Conservation (phyloP, 2,888 invertebrate species). For the Ceramica pisi region DNA sequence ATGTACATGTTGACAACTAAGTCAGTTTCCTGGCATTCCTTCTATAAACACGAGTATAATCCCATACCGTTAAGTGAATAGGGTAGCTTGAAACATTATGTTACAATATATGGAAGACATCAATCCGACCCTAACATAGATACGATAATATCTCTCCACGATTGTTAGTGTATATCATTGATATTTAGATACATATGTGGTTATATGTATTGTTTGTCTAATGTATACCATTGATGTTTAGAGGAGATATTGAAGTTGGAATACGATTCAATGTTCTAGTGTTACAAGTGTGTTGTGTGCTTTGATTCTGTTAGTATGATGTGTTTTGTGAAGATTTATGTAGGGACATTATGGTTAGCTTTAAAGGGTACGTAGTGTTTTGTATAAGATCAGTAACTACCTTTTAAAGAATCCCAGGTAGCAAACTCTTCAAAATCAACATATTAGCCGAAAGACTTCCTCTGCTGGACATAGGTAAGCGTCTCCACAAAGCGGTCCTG, state of each 20-base stretch:
- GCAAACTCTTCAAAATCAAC: too few species aligned
- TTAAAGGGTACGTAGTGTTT: neutral
- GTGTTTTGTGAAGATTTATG: neutral
- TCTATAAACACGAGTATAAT: slow-evolving; percentile 3
- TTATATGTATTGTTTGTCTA: slow-evolving; percentile 17
- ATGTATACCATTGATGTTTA: slow-evolving; percentile 12
- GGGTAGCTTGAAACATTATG: neutral
- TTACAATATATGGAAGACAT: slow-evolving; percentile 41
- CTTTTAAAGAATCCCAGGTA: neutral
- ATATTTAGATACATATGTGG: slow-evolving; percentile 5
- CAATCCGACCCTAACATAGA: slow-evolving; percentile 17
- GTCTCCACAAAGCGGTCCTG: too few species aligned
- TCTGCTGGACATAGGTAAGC: too few species aligned
- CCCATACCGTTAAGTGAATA: neutral
- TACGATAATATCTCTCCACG: slow-evolving; percentile 18
- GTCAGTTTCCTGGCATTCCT: neutral
- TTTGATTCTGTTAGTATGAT: slow-evolving; percentile 3
- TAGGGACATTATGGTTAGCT: neutral
- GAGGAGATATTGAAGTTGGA: slow-evolving; percentile 6
- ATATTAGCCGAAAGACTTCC: too few species aligned
- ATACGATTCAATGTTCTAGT: slow-evolving; percentile 24
- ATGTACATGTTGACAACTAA: neutral
- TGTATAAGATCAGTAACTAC: neutral
- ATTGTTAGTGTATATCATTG: slow-evolving; percentile 18
- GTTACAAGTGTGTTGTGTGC: slow-evolving; percentile 10